These are phyloP conservation scores for Arenicola marina DNA, from an alignment of 2,888 invertebrate genomes.

Conservation along the genomic window DNA sequence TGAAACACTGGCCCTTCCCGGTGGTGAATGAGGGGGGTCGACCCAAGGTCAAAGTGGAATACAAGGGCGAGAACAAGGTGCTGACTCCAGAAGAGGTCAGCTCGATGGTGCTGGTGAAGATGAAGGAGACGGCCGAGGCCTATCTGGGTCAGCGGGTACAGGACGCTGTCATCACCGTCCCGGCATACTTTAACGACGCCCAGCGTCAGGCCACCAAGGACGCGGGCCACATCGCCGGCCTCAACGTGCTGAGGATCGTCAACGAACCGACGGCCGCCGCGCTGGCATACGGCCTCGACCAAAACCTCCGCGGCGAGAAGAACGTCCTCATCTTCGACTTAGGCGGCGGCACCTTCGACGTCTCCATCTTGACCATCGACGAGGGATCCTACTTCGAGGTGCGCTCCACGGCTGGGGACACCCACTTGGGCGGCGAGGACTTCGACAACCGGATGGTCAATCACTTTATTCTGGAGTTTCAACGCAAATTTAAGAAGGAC, in stretches of 20 bases:
- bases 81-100: constrained; percentile 89
- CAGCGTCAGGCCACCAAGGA: constrained; percentile 93
- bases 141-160: constrained; percentile 68
- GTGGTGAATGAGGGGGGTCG: no score
- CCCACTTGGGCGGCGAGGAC: constrained; percentile 54
- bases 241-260: constrained; percentile 65
- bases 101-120: constrained; percentile 88
- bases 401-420: constrained; percentile 53
- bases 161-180: constrained; percentile 51
- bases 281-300: constrained; percentile 68
- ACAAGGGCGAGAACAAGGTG: constrained; percentile 83
- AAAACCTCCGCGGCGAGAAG: constrained; percentile 63
- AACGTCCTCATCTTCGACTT: constrained; percentile 68
- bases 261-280: constrained; percentile 66
- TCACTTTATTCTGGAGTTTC: constrained; percentile 49
- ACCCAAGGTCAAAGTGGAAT: no score
- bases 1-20: no score
- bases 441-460: constrained; percentile 50
- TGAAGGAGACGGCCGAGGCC: constrained; percentile 71
- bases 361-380: constrained; percentile 64
- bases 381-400: constrained; percentile 62
- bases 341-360: constrained; percentile 63
- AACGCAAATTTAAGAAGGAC: constrained; percentile 47
- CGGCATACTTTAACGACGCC: constrained; percentile 94
- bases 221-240: constrained; percentile 58